Percentiles rank a stretch among this genome's conserved stretches.
Evolutionary conservation across 2,113 vertebrate genomes (phyloP).

Genomic region (Nothocercus nigrocapillus): DNA sequence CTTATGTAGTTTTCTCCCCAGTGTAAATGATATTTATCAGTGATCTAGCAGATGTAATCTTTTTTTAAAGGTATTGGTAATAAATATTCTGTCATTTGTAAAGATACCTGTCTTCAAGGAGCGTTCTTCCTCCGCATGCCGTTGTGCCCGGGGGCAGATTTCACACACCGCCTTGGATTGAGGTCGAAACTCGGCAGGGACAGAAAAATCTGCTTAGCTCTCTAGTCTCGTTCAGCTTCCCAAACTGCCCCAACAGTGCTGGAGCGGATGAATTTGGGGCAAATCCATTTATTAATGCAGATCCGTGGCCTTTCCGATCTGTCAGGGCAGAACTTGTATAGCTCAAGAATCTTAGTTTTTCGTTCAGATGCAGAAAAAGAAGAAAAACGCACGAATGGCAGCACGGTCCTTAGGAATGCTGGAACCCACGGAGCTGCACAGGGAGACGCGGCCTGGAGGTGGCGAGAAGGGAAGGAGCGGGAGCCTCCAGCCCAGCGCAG

Average conservation of each 20-base stretch:
- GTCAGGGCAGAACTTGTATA: not conserved
- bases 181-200: not conserved
- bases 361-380: not conserved
- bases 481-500: not conserved
- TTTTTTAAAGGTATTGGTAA: constrained; percentile 86
- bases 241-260: not conserved
- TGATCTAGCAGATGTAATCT: constrained; percentile 83
- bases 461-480: no score
- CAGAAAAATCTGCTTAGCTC: not conserved
- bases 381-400: rapidly evolving
- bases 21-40: constrained; percentile 81
- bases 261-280: not conserved
- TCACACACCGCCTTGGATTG: no score
- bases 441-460: no score
- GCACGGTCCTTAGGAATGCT: not conserved
- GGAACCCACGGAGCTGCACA: no score
- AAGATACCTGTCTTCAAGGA: constrained; percentile 76
- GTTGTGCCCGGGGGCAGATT: not conserved
- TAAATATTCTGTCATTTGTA: constrained; percentile 87
- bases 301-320: not conserved
- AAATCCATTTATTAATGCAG: rapidly evolving
- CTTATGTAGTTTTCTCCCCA: constrained; percentile 76
- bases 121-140: constrained; percentile 60
- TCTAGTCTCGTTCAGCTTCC: not conserved
- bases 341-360: not conserved